Conservation (phyloP, 2,113 vertebrate species). For the Campylorhamphus procurvoides region DNA sequence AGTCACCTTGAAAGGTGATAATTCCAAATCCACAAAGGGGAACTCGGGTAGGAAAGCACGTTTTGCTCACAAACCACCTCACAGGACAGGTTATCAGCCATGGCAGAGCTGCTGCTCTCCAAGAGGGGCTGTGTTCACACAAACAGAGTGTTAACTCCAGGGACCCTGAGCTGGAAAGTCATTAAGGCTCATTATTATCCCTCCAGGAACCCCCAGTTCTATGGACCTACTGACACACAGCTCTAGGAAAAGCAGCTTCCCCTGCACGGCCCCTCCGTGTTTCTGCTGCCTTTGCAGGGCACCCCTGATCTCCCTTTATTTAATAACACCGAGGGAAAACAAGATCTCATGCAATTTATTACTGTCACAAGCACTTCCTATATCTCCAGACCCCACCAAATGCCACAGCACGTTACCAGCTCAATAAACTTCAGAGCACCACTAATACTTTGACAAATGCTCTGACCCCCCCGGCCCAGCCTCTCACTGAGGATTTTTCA, state of each 20-base stretch:
- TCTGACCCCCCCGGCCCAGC: background rate
- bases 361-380: background rate
- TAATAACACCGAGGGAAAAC: background rate
- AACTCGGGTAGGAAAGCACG: fast-evolving
- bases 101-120: background rate
- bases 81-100: fast-evolving
- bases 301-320: background rate
- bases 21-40: background rate
- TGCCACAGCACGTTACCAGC: fast-evolving
- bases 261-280: background rate
- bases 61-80: fast-evolving
- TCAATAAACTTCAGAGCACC: background rate
- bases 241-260: background rate
- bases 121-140: background rate
- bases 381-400: background rate
- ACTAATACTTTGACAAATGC: fast-evolving
- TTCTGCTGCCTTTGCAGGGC: background rate
- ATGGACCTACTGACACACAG: fast-evolving
- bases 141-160: fast-evolving
- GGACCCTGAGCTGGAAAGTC: background rate
- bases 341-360: fast-evolving
- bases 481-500: background rate
- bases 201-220: background rate
- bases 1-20: background rate
- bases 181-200: background rate